phyloP scores from a whole-genome alignment of 2,797 vertebrate species.

The Notamacropus eugenii region DNA sequence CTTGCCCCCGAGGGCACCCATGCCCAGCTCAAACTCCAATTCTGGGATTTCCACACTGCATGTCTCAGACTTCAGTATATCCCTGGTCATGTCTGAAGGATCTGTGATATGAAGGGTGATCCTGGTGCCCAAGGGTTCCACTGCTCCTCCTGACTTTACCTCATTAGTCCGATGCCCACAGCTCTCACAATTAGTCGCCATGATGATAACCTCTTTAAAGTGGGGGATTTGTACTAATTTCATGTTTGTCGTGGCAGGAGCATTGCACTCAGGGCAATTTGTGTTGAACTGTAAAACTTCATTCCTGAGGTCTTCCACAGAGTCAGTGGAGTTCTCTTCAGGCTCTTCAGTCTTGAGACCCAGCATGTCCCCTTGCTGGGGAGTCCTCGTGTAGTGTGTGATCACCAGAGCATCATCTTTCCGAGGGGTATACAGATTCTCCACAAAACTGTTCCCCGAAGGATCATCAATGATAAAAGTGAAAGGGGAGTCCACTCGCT shows the following conservation, averaged over 20 bases:
- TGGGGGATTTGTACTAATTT: constrained; percentile 97
- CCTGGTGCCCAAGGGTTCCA: constrained; percentile 90
- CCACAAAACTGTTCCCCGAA: constrained; percentile 97
- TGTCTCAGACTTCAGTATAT: constrained; percentile 97
- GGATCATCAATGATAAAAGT: constrained; percentile 95
- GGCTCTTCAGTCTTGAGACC: constrained; percentile 86
- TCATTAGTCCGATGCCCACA: constrained; percentile 97
- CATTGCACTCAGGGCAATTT: constrained; percentile 96
- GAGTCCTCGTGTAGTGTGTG: constrained; percentile 88
- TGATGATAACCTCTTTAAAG: constrained; percentile 98
- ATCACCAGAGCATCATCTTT: constrained; percentile 90
- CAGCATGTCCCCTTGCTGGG: constrained; percentile 88
- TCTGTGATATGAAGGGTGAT: constrained; percentile 92
- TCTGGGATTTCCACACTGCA: constrained; percentile 93
- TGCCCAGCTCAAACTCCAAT: constrained; percentile 97
- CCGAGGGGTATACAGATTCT: constrained; percentile 92
- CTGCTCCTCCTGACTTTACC: constrained; percentile 95
- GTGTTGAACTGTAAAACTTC: constrained; percentile 95
- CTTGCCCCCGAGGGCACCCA: constrained; percentile 94
- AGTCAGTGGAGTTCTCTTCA: constrained; percentile 76
- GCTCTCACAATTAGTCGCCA: constrained; percentile 96
- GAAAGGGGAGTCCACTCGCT: constrained; percentile 88
- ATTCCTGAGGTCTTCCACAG: constrained; percentile 88
- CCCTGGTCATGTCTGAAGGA: constrained; percentile 92
- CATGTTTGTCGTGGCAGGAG: constrained; percentile 96